Conservation (phyloP, 1,140 invertebrate species). For the Bombus balteatus region DNA sequence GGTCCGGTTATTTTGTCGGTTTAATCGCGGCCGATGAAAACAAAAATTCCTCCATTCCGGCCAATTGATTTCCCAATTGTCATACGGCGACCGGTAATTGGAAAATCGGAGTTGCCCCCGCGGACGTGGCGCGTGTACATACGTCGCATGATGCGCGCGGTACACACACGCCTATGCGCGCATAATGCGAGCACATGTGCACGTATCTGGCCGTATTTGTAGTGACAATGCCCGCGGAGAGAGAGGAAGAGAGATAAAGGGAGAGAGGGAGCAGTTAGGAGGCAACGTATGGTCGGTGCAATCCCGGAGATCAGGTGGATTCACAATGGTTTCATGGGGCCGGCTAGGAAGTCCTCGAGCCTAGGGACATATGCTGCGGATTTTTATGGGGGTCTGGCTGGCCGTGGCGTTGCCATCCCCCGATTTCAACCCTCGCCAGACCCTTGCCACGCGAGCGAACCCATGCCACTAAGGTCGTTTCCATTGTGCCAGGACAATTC, state of each 20-base stretch:
- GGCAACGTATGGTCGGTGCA: constrained; percentile 31
- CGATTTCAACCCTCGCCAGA: not conserved
- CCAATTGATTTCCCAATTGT: constrained; percentile 32
- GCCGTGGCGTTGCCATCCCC: not conserved
- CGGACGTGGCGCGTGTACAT: not conserved
- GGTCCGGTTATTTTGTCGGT: not conserved
- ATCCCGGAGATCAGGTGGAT: constrained; percentile 66
- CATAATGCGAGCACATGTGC: not conserved
- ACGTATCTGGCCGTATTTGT: constrained; percentile 14
- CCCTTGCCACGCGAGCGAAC: constrained; percentile 19
- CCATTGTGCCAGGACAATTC: constrained; percentile 66
- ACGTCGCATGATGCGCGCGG: not conserved
- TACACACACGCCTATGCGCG: not conserved
- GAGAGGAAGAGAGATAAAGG: not conserved
- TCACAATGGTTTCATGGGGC: constrained; percentile 53
- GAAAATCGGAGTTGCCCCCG: constrained; percentile 28
- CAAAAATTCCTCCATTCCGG: constrained; percentile 18
- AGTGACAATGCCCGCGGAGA: not conserved
- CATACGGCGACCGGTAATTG: constrained; percentile 12
- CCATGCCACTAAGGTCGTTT: constrained; percentile 41
- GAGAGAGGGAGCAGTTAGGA: constrained; percentile 1
- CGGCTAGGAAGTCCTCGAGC: constrained; percentile 34
- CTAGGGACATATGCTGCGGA: constrained; percentile 65
- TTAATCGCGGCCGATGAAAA: constrained; percentile 34
- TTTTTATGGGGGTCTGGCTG: constrained; percentile 56